phyloP scores from a whole-genome alignment of 1,140 invertebrate genomes.

The Drosophila kohkoa region DNA sequence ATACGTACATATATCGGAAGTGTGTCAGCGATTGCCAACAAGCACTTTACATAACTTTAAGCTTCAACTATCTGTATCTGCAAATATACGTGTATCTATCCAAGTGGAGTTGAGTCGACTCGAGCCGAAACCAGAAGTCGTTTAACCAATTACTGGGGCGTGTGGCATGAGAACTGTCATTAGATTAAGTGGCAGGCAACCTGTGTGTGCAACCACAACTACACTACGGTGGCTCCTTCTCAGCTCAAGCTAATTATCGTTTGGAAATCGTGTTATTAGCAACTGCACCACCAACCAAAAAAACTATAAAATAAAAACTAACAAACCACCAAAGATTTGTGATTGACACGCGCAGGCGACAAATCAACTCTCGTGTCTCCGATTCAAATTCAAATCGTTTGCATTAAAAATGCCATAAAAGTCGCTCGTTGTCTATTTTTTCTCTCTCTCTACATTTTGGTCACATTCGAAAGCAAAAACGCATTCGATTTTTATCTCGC shows the following conservation, averaged over 20 bases:
- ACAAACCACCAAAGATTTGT: conserved; percentile 39
- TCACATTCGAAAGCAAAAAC: conserved; percentile 47
- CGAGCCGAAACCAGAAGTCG: conserved; percentile 73
- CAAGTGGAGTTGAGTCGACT: conserved; percentile 36
- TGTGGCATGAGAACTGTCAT: conserved; percentile 70
- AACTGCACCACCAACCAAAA: conserved; percentile 19
- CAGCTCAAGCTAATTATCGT: conserved; percentile 65
- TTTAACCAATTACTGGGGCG: conserved; percentile 70
- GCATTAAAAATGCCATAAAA: conserved; percentile 78
- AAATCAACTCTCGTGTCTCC: conserved; percentile 69
- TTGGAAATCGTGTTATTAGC: conserved; percentile 77
- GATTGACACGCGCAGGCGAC: conserved; percentile 81
- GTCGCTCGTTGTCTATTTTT: conserved; percentile 51
- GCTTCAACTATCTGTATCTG: conserved; percentile 29
- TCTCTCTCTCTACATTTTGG: conserved; percentile 12
- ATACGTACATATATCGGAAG: conserved; percentile 61
- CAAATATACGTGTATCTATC: conserved; percentile 31
- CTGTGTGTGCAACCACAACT: neutral
- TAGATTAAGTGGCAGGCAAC: conserved; percentile 77
- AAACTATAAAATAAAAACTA: neutral
- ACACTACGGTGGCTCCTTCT: conserved; percentile 11
- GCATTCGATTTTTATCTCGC: conserved; percentile 68
- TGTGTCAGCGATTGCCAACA: conserved; percentile 63
- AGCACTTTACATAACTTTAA: conserved; percentile 54
- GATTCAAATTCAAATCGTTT: conserved; percentile 79